Evolutionary conservation across 1,140 invertebrate genomes (phyloP).

Genomic region (Oscheius sp.): DNA sequence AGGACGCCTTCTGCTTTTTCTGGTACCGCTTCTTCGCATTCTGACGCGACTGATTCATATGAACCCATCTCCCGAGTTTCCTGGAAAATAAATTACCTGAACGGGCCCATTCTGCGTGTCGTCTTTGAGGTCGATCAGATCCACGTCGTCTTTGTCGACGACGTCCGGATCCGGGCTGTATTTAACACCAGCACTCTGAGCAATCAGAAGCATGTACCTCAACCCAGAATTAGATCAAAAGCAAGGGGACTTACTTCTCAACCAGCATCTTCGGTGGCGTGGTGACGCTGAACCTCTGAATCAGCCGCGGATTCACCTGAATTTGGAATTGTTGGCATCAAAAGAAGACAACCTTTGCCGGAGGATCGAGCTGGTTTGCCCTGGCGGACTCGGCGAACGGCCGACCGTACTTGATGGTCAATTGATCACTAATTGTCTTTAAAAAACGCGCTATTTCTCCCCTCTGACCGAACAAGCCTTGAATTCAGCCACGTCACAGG

Average conservation of each 20-base stretch:
- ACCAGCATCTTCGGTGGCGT: slow-evolving; percentile 91
- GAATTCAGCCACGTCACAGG: slow-evolving; percentile 62
- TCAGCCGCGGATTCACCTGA: slow-evolving; percentile 84
- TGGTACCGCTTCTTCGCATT: neutral
- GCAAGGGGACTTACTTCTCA: slow-evolving; percentile 74
- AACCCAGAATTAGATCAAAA: slow-evolving; percentile 18
- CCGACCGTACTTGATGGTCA: slow-evolving; percentile 88
- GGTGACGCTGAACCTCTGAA: slow-evolving; percentile 90
- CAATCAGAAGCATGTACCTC: slow-evolving; percentile 75
- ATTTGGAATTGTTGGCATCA: no score
- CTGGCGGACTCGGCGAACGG: slow-evolving; percentile 81
- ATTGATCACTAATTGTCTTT: slow-evolving; percentile 85
- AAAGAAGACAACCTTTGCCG: no score
- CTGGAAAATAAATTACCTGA: no score
- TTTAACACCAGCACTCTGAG: slow-evolving; percentile 84
- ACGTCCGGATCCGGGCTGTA: slow-evolving; percentile 85
- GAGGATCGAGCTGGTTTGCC: slow-evolving; percentile 69
- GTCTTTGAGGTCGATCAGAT: slow-evolving; percentile 69
- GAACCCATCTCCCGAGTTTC: slow-evolving; percentile 77
- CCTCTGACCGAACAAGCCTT: slow-evolving; percentile 60
- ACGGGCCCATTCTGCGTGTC: no score
- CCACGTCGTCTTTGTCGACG: slow-evolving; percentile 74
- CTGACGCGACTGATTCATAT: slow-evolving; percentile 66
- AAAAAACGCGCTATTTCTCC: slow-evolving; percentile 69
- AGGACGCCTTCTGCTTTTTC: neutral